Base-by-base conservation (phyloP, 2,113 vertebrate genomes). In the Python bivittatus region DNA sequence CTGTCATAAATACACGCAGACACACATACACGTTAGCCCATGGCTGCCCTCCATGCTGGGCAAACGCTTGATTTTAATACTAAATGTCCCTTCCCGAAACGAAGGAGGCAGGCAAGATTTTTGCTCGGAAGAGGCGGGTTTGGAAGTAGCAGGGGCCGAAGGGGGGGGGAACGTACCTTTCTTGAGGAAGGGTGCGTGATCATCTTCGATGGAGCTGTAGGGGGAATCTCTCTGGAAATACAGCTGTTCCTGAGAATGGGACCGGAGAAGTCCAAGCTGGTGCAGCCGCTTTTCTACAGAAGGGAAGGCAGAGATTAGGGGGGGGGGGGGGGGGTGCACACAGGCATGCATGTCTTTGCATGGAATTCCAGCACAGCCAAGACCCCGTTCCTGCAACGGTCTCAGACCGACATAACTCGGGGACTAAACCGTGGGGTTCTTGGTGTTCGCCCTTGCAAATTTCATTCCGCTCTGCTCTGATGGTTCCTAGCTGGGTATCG, bases 131-230 rank as follows among this genome's bases (percentile, higher is more conserved):
- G 29, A 64, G 27, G 2, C 1, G 2, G 48, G 48, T 5, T 52
- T 29, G 25, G 27, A 5, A 85, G 52, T 1, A 2, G 44, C 48
- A 13, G 29, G 11, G 0, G 23, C 27, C 23, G 10, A 27, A 61
- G 25, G 9, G 61, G 1, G 12, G 12, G 33, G 8, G 7, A 4
- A 1, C 2, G 2, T 91, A 98, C 99, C 99, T 97, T 93, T 97
- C 84, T 96, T 97, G 52, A 99, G 97, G 96, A 99, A 99, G 15
- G 99, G 99, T 33, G 98, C 93, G 87, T 99, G 99, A 94, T 99
- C 99, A 0, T 99, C 99, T 92, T 99, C 98, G 29, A 99, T 98
- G 0, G 98, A 97, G 42, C 98, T 97, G 0, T 98, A 97, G 93
- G 98, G 97, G 33, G 98, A 94, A 13, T 98, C 97, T 0, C 98